These are phyloP conservation scores for Stegana nigrithorax DNA, from an alignment of 2,888 invertebrate genomes.

Conservation along the genomic window DNA sequence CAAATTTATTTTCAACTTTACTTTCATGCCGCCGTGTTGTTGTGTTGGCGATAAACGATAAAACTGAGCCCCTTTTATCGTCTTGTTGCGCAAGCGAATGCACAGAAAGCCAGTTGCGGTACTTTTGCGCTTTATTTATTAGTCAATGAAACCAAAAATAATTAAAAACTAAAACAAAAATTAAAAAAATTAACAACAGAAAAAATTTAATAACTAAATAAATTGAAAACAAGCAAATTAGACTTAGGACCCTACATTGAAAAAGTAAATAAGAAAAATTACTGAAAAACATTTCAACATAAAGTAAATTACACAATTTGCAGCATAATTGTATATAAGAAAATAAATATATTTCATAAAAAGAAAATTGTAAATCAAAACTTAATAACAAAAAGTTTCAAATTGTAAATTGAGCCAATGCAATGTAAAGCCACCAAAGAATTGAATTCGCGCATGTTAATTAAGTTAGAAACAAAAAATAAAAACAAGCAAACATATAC, in stretches of 20 bases:
- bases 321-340: slow-evolving; percentile 27
- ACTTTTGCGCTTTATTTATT: neutral
- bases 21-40: neutral
- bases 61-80: slow-evolving; percentile 68
- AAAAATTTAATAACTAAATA: neutral
- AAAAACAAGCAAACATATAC: neutral
- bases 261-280: slow-evolving; percentile 19
- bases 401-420: slow-evolving; percentile 55
- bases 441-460: slow-evolving; percentile 62
- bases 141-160: neutral
- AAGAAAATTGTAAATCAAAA: slow-evolving; percentile 20
- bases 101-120: slow-evolving; percentile 20
- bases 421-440: slow-evolving; percentile 61
- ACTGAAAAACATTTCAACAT: slow-evolving; percentile 25
- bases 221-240: slow-evolving; percentile 20
- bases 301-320: slow-evolving; percentile 31
- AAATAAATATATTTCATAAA: slow-evolving; percentile 12
- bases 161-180: neutral
- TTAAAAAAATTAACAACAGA: neutral
- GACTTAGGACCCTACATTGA: slow-evolving; percentile 32
- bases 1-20: neutral
- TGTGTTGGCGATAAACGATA: slow-evolving; percentile 46
- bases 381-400: slow-evolving; percentile 28
- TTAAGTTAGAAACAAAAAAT: slow-evolving; percentile 24
- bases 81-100: slow-evolving; percentile 35